Base-by-base conservation (phyloP, 2,888 invertebrate genomes). In the Yponomeuta cagnagella region DNA sequence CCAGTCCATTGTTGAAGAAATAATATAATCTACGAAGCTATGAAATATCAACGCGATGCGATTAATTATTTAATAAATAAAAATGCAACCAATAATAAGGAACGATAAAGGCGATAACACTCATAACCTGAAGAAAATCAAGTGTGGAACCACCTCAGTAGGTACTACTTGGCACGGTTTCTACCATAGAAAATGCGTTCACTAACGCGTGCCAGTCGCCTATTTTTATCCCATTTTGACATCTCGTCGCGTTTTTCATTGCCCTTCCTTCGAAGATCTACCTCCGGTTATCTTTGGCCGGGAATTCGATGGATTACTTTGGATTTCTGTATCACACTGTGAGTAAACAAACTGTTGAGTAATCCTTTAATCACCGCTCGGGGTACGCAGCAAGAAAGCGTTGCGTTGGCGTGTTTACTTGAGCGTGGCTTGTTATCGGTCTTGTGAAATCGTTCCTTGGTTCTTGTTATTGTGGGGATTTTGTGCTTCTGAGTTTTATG, bases 151-250 rank as follows among this genome's bases (percentile, higher is more conserved):
- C 12, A 15, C 15, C 52, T 5, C 52, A 58, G 12, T 52, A 52
- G 12, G 23, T 23, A 23, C 5, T 48, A 70, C 70, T 87, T 86
- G 86, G 86, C 87, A 86, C 72, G 77, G 73, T 58, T 70, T 72
- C 68, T 74, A 74, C 77, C 75, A 76, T 73, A 73, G 75, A 80
- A 58, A 69, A 82, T 84, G 81, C 77, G 79, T 78, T 76, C 80
- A 78, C 75, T 70, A 70, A 74, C 48, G 69, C 33, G 12, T 63
- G 70, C 70, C 70, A 70, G 63, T 31, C 15, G 10, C 15, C 37
- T 70, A 70, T 70, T 23, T 70, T 63, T 70, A 52, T 2, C 23
- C 30, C 52, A 68, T 52, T 70, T 70, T 70, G 70, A 63, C 33
- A 63, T 52, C 10, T 15, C 37, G 33, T 68, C 23, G 48, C 23